A percentile compares a stretch with the other conserved stretches of the same genome.
These are phyloP conservation scores for Pyxicephalus adspersus DNA, from an alignment of 2,113 vertebrate species.

Conservation along the genomic window DNA sequence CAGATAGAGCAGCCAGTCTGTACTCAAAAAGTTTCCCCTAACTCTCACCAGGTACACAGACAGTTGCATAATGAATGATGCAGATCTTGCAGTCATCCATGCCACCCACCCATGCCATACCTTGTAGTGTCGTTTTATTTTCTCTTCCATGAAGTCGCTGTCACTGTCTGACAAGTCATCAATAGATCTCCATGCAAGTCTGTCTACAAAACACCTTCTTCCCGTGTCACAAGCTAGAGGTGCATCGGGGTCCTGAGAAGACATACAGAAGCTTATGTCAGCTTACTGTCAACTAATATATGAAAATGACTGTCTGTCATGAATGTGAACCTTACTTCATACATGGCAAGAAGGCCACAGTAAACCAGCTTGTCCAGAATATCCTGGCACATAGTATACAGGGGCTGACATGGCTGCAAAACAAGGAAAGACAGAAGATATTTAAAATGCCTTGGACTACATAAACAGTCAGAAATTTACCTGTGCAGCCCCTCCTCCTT, in stretches of 20 bases:
- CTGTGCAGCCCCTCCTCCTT: no score
- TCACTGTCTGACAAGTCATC: constrained; percentile 79
- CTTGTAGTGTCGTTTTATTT: constrained; percentile 76
- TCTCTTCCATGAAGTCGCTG: constrained; percentile 73
- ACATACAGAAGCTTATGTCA: not conserved
- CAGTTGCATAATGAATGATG: no score
- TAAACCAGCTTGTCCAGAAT: constrained; percentile 86
- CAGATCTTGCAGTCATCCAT: no score
- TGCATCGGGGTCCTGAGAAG: constrained; percentile 53
- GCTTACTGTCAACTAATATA: no score
- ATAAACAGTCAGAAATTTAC: no score
- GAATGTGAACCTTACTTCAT: constrained; percentile 79
- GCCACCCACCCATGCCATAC: constrained; percentile 61
- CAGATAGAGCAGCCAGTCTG: no score
- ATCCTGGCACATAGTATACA: constrained; percentile 75
- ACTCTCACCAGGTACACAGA: no score
- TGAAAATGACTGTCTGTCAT: not conserved
- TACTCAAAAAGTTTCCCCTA: no score
- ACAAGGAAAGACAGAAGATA: not conserved
- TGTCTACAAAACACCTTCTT: constrained; percentile 57
- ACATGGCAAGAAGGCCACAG: constrained; percentile 83
- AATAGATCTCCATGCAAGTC: constrained; percentile 65
- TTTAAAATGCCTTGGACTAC: no score
- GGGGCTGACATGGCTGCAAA: constrained; percentile 84
- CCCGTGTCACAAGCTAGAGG: constrained; percentile 72